phyloP scores from a whole-genome alignment of 2,113 vertebrate genomes.

The Mola mola region DNA sequence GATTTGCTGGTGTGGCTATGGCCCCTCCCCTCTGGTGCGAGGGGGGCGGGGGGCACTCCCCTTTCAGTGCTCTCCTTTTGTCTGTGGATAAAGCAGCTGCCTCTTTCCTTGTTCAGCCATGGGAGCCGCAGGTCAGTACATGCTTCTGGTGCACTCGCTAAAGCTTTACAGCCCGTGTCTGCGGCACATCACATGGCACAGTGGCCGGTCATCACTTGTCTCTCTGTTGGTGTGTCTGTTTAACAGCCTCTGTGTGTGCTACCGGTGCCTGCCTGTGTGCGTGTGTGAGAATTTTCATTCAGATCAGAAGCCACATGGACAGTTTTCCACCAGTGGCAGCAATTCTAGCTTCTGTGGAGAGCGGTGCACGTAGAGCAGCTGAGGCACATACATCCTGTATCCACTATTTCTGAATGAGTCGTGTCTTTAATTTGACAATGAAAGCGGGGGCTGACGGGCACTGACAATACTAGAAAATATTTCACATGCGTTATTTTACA shows the following conservation, averaged over 20 bases:
- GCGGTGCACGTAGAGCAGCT: slow-evolving; percentile 36
- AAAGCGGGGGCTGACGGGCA: background rate
- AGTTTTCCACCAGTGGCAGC: slow-evolving; percentile 18
- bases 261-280: slow-evolving; percentile 20
- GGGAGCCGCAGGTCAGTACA: slow-evolving; percentile 84
- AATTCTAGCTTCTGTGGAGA: slow-evolving; percentile 33
- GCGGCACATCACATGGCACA: slow-evolving; percentile 39
- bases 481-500: background rate
- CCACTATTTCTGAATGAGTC: slow-evolving; percentile 27
- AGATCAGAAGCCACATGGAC: slow-evolving; percentile 36
- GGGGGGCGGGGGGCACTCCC: slow-evolving; percentile 37
- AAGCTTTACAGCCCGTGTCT: slow-evolving; percentile 48
- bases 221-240: slow-evolving; percentile 36
- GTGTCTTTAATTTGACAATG: slow-evolving; percentile 26
- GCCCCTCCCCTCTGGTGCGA: slow-evolving; percentile 64
- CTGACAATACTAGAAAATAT: background rate
- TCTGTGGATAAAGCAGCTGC: slow-evolving; percentile 81
- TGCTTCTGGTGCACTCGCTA: slow-evolving; percentile 60
- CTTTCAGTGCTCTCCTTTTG: slow-evolving; percentile 77
- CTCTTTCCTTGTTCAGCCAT: slow-evolving; percentile 82
- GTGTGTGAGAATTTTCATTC: slow-evolving; percentile 53
- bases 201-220: slow-evolving; percentile 44
- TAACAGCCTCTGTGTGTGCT: slow-evolving; percentile 25
- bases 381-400: slow-evolving; percentile 11
- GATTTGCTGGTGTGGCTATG: slow-evolving; percentile 65